Conservation (phyloP, 2,113 vertebrate genomes). For the Corvus hawaiiensis region DNA sequence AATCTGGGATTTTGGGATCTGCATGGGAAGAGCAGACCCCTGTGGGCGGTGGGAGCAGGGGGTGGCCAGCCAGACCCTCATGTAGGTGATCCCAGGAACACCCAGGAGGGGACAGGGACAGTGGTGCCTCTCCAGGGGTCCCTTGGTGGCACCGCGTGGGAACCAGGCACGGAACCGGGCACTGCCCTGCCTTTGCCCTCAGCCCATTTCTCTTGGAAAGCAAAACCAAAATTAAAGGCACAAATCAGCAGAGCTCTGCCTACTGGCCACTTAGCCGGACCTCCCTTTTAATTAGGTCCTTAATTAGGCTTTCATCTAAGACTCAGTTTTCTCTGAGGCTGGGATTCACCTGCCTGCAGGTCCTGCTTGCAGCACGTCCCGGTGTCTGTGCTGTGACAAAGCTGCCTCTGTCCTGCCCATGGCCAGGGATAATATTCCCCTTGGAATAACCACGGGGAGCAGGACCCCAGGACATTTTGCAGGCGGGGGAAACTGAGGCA, state of each 20-base stretch:
- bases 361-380: not conserved
- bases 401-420: not conserved
- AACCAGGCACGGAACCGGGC: accelerated
- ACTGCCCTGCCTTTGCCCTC: not conserved
- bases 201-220: conserved; percentile 14
- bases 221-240: not conserved
- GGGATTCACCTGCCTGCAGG: not conserved
- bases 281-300: conserved; percentile 55
- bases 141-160: not conserved
- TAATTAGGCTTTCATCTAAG: conserved; percentile 45
- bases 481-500: not conserved
- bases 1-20: accelerated
- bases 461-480: accelerated
- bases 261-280: not conserved
- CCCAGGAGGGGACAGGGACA: not conserved
- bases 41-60: too few relatives aligned
- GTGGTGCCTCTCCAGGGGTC: accelerated
- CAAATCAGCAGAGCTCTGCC: conserved; percentile 19
- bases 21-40: accelerated
- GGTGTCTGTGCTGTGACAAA: not conserved
- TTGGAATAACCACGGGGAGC: accelerated
- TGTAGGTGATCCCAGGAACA: accelerated
- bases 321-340: not conserved
- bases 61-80: accelerated
- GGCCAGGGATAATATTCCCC: not conserved